Evolutionary conservation across 2,797 vertebrate species (phyloP), one percentile per base, ranked within the genome.

Genomic region (Antrozous pallidus): DNA sequence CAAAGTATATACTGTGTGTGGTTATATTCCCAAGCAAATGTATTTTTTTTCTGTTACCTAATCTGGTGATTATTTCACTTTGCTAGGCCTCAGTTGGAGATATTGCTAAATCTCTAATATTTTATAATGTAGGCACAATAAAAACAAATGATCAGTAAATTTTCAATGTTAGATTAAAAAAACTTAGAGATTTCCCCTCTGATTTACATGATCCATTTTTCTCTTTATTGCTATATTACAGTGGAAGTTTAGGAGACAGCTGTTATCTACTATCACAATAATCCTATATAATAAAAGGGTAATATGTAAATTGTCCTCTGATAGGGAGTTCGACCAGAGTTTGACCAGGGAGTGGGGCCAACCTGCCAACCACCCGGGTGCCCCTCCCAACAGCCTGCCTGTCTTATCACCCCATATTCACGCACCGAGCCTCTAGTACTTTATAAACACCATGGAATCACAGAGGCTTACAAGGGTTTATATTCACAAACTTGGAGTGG

Each of bases 381-480:
- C 54, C 54, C 54, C 54, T 56, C 22, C 54, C 54, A 3, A 8
- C 3, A 56, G 24, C 9, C 9, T 56, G 54, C 24, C 54, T 4
- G 0, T 24, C 54, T 9, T 26, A 10, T 56, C 9, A 2, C 20
- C 54, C 54, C 0, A 4, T 26, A 56, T 56, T 56, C 4, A 1
- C 1, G 54, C 54, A 56, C 54, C 4, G 4, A 24, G 54, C 54
- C 24, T 56, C 54, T 56, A 26, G 54, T 70, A 45, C 47, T 90
- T 93, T 40, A 74, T 74, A 89, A 94, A 56, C 28, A 31, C 26
- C 51, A 71, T 13, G 45, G 61, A 95, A 86, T 45, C 75, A 90
- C 49, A 77, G 26, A 82, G 24, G 24, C 9, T 3, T 42, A 42
- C 42, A 42, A 42, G 42, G 7, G 38, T 81, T 75, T 80, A 65